phyloP scores from a whole-genome alignment of 2,113 vertebrate species.

The Chrysemys picta region DNA sequence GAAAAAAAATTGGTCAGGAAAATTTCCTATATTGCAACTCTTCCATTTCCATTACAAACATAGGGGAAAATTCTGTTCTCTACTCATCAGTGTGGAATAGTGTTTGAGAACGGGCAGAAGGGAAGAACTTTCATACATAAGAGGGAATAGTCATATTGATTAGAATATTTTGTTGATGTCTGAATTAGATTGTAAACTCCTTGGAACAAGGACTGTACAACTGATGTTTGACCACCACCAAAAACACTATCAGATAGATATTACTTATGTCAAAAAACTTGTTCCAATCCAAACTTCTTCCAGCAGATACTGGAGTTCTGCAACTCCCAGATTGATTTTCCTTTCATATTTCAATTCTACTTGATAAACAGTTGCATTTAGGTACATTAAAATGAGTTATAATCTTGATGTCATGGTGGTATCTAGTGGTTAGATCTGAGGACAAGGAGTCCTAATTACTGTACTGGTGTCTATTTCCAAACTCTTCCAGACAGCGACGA shows the following conservation, averaged over 20 bases:
- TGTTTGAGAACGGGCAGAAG: background rate
- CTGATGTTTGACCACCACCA: background rate
- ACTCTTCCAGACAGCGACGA: background rate
- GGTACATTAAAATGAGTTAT: background rate
- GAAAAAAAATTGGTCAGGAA: background rate
- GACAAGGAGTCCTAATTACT: background rate
- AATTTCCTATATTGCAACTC: background rate
- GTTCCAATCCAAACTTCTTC: background rate
- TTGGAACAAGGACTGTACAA: background rate
- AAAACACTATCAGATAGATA: background rate
- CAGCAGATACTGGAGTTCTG: background rate
- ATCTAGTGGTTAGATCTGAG: background rate
- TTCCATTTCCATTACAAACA: background rate
- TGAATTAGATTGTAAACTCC: background rate
- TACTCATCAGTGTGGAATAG: background rate
- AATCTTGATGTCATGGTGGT: background rate
- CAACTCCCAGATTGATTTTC: background rate
- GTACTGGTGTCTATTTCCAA: background rate
- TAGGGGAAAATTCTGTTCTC: background rate
- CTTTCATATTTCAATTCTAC: background rate
- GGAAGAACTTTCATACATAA: background rate
- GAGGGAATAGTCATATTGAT: background rate
- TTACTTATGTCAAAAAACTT: too few species aligned
- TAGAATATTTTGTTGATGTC: background rate
- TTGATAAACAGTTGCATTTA: background rate